Percentiles rank a stretch among this genome's conserved stretches.
Evolutionary conservation across 2,888 invertebrate species (phyloP).

Genomic region (Lochmaea crataegi): DNA sequence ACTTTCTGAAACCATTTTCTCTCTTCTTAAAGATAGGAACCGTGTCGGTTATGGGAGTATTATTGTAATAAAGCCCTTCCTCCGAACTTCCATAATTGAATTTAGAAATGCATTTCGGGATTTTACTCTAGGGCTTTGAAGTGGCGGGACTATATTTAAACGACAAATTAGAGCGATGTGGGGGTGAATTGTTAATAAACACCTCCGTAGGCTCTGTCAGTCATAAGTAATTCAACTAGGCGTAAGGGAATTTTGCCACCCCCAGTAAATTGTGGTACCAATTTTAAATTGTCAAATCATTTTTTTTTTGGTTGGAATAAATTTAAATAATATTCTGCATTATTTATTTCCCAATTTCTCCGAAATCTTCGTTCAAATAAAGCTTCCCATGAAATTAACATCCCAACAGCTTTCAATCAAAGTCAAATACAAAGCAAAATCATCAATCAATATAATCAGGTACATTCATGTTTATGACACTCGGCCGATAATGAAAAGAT

Average conservation of each 20-base stretch:
- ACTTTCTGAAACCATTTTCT: constrained; percentile 10
- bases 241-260: background rate
- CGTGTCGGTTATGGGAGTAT: constrained; percentile 21
- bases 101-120: constrained; percentile 28
- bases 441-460: no score
- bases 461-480: no score
- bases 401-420: no score
- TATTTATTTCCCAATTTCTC: no score
- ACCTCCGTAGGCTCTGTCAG: background rate
- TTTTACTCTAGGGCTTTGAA: constrained; percentile 22
- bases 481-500: no score
- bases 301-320: background rate
- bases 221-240: background rate
- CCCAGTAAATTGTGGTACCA: background rate
- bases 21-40: constrained; percentile 10
- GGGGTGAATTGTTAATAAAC: constrained; percentile 21
- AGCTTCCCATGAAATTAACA: no score
- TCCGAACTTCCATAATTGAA: constrained; percentile 27
- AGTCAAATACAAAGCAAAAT: no score
- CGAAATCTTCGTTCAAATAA: no score
- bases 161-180: constrained; percentile 21
- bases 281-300: background rate
- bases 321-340: no score
- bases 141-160: constrained; percentile 19
- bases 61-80: constrained; percentile 24